Evolutionary conservation across 2,797 vertebrate genomes (phyloP), one percentile per base, ranked within the genome.

Genomic region (Allobates femoralis): DNA sequence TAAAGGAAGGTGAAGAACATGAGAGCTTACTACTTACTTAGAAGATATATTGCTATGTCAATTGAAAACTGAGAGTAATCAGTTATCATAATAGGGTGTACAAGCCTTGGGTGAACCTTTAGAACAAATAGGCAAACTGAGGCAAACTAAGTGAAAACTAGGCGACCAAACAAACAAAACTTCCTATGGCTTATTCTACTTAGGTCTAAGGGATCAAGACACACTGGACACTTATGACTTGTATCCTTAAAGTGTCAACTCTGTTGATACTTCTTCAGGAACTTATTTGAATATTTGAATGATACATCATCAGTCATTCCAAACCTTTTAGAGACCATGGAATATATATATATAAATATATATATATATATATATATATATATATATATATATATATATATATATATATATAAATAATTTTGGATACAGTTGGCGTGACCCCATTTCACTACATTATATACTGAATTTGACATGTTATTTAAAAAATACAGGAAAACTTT

Each of bases 41-140:
- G 67, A 12, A 69, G 67, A 69, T 73, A 73, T 73, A 41, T 73
- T 73, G 69, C 37, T 73, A n/a, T 73, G 37, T 73, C 69, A 11
- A 53, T 53, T 53, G 50, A 51, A 75, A 75, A 28, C 5, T 28
- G 18, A 32, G 50, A 76, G 74, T 76, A 55, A 55, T 53, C 16
- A 30, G n/a, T 76, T 76, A 18, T 50, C 15, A 78, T 78, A 56
- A 56, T 58, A 23, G 26, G 75, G 4, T 18, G 18, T 30, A 34
- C 15, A 55, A 53, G 19, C 41, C 41, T 46, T 8, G 41, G 41
- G 41, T 46, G 41, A 8, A 77, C 51, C n/a, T 28, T 30, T 28
- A 55, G 28, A 28, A 30, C 26, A 30, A 34, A 55, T 56, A 32
- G 12, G 28, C 50, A 77, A 55, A 30, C 19, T 11, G 3, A 77